Base-by-base conservation (phyloP, 2,113 vertebrate species). In the Cyanoderma ruficeps region DNA sequence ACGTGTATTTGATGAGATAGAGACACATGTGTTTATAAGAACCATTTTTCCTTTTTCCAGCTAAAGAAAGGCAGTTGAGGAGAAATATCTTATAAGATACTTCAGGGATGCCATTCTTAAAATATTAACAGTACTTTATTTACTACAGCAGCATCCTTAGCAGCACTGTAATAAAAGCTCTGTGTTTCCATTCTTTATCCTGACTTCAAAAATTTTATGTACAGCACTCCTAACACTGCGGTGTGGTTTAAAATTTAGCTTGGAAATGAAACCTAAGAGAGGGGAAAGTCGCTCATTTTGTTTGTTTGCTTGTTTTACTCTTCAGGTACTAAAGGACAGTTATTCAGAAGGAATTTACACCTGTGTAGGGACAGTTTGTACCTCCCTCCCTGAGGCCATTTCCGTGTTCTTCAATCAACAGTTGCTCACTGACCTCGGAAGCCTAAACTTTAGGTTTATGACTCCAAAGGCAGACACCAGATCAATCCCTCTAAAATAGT, bases 111-210 rank as follows among this genome's bases (percentile, higher is more conserved):
- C 42, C 68, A 86, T 83, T 92, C 75, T 89, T 93, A 93, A 90
- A 92, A 93, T 93, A 96, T 93, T 96, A 90, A 88, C 74, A 67
- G 25, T 50, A 53, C 18, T 90, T 83, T 74, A 90, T 95, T 95
- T 94, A 83, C 41, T 70, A 47, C 28, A 80, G 64, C 44, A 82
- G 6, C 60, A 69, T 53, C n/a, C 41, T 88, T 71, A 87, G 35
- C 53, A 77, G 69, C 70, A 19, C 16, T 35, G 18, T 52, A 95
- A 93, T 86, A 94, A 96, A 83, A 95, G 15, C 37, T 50, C 61
- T 50, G 13, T 74, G 52, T 61, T 92, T 82, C 76, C 30, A 52
- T 77, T 67, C 77, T 79, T 69, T 82, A 93, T 18, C 50, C 65
- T 42, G 37, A 63, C 84, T 82, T 95, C 78, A 94, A 56, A 83